Percentiles rank a stretch among this genome's conserved stretches.
Conservation (phyloP, 2,888 invertebrate species). For the Hecatera dysodea region DNA sequence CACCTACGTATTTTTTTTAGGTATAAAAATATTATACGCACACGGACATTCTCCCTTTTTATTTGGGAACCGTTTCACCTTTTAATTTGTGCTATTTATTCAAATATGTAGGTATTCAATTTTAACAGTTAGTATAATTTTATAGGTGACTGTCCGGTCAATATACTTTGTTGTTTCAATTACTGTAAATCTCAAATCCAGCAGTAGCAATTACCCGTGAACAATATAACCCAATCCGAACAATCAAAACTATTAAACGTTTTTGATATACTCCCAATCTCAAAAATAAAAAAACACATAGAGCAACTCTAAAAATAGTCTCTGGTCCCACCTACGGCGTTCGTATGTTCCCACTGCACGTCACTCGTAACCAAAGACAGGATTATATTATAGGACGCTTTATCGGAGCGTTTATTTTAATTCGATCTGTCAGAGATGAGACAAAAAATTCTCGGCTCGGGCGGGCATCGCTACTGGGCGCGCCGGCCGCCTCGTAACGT, state of each 20-base stretch:
- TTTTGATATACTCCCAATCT: constrained; percentile 62
- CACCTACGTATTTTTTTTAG: too few species aligned
- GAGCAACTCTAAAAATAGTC: constrained; percentile 67
- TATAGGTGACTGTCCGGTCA: too few species aligned
- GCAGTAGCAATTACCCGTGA: constrained; percentile 37
- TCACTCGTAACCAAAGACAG: constrained; percentile 89
- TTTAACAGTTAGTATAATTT: too few species aligned
- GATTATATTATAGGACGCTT: constrained; percentile 88
- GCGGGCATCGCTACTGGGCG: constrained; percentile 84
- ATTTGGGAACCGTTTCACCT: too few species aligned
- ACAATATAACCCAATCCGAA: constrained; percentile 51
- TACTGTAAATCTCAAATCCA: constrained; percentile 6
- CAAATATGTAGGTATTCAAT: too few species aligned
- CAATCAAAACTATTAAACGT: constrained; percentile 68
- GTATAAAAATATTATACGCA: too few species aligned
- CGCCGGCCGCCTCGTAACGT: constrained; percentile 74
- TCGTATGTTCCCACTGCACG: constrained; percentile 82
- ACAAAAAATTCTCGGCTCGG: constrained; percentile 81
- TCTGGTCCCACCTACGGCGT: constrained; percentile 86
- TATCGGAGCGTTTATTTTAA: constrained; percentile 91
- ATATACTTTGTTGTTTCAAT: too few species aligned
- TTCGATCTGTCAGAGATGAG: constrained; percentile 89
- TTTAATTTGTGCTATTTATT: too few species aligned
- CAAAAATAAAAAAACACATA: constrained; percentile 75
- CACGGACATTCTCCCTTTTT: too few species aligned